Evolutionary conservation across 2,797 vertebrate species (phyloP).

Genomic region (Neosalanx taihuensis): DNA sequence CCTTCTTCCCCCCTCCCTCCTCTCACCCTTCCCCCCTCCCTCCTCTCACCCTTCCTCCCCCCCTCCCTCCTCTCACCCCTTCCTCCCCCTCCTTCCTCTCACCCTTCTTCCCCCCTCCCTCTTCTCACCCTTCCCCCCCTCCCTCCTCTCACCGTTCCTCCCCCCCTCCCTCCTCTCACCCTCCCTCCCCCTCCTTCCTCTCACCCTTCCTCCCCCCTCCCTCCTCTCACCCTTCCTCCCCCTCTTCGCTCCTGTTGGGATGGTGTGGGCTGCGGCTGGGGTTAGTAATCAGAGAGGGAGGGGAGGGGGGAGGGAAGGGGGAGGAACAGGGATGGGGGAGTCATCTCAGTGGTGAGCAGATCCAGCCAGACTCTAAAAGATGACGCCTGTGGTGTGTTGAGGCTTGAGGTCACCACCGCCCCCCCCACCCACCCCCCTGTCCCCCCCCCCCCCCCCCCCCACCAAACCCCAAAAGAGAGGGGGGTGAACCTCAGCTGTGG

Average conservation of each 20-base stretch:
- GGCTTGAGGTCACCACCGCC: slow-evolving; percentile 41
- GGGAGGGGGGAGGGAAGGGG: slow-evolving; percentile 20
- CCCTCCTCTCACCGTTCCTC: no score
- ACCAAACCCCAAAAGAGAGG: background rate
- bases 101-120: no score
- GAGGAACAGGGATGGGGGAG: slow-evolving; percentile 11
- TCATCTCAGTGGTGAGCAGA: slow-evolving; percentile 31
- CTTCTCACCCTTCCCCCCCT: no score
- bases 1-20: no score
- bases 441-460: no score
- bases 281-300: slow-evolving; percentile 4
- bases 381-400: slow-evolving; percentile 35
- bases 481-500: slow-evolving; percentile 51
- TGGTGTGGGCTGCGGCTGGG: background rate
- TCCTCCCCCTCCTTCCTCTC: slow-evolving; percentile 52
- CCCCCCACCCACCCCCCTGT: background rate
- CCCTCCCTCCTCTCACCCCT: no score
- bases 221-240: slow-evolving; percentile 19
- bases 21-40: no score
- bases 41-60: no score
- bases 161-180: no score
- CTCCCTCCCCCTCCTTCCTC: slow-evolving; percentile 56
- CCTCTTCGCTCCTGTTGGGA: background rate
- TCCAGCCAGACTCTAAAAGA: slow-evolving; percentile 46
- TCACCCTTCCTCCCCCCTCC: slow-evolving; percentile 30